These are phyloP conservation scores for Crepidodera aurea DNA, from an alignment of 2,888 invertebrate species.

Conservation along the genomic window DNA sequence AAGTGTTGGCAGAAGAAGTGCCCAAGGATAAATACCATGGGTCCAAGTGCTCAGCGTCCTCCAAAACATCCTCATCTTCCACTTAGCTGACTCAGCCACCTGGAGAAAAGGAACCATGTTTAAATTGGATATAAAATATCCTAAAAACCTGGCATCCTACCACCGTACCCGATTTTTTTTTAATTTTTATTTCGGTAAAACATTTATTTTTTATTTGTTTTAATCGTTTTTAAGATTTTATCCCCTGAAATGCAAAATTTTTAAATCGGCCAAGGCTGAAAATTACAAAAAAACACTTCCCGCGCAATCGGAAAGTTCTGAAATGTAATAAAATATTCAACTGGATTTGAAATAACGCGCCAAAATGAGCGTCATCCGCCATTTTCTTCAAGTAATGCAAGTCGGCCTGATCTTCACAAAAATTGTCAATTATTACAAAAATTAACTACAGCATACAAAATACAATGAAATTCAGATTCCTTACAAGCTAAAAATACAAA, in stretches of 20 bases:
- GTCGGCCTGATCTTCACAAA: conserved; percentile 41
- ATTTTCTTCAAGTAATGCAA: conserved; percentile 46
- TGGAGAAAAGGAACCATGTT: conserved; percentile 67
- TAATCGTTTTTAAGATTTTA: conserved; percentile 4
- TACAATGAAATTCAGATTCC: conserved; percentile 46
- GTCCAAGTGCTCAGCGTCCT: conserved; percentile 55
- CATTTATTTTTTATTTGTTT: conserved; percentile 1
- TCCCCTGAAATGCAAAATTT: conserved; percentile 45
- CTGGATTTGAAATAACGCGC: conserved; percentile 52
- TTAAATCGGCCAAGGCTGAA: conserved; percentile 39
- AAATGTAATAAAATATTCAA: conserved; percentile 26
- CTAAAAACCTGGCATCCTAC: conserved; percentile 61
- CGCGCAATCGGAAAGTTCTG: conserved; percentile 25
- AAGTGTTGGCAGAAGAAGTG: conserved; percentile 60
- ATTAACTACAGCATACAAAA: conserved; percentile 41
- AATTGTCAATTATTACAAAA: conserved; percentile 40
- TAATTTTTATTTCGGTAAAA: conserved; percentile 29
- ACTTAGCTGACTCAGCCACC: conserved; percentile 61
- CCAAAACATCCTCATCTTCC: conserved; percentile 48
- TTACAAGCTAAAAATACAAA: conserved; percentile 47
- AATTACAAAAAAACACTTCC: conserved; percentile 39
- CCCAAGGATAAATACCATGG: conserved; percentile 68
- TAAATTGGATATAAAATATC: conserved; percentile 59
- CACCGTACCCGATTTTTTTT: conserved; percentile 52
- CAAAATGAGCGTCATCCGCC: conserved; percentile 49